Evolutionary conservation across 1,140 invertebrate genomes (phyloP).

Genomic region (Bactericera cockerelli): DNA sequence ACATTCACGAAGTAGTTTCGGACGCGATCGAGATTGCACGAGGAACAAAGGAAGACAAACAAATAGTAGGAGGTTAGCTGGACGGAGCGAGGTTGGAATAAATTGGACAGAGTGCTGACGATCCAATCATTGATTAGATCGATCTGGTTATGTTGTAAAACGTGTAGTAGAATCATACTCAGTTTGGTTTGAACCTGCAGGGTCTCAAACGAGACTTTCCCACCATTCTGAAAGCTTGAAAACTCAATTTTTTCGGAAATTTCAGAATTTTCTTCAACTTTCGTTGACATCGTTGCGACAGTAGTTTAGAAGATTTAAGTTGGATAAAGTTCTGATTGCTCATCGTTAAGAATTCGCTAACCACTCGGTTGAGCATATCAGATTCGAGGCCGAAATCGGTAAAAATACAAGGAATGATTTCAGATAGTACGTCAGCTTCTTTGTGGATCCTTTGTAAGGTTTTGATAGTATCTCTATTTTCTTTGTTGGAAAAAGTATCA

Average conservation of each 20-base stretch:
- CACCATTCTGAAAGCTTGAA: too few relatives aligned
- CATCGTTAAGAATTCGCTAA: not conserved
- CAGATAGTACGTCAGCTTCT: not conserved
- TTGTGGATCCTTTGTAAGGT: not conserved
- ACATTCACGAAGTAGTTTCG: not conserved
- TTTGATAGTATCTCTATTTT: too few relatives aligned
- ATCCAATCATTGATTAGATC: constrained; percentile 4
- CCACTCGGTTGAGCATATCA: constrained; percentile 1
- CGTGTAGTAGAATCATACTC: not conserved
- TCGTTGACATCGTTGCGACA: too few relatives aligned
- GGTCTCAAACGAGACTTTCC: too few relatives aligned
- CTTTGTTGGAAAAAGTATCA: too few relatives aligned
- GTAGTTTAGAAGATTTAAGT: too few relatives aligned
- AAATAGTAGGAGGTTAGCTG: not conserved
- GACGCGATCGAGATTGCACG: not conserved
- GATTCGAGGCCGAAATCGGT: not conserved
- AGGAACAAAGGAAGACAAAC: not conserved
- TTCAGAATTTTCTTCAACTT: too few relatives aligned
- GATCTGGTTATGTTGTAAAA: not conserved
- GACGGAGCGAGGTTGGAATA: not conserved
- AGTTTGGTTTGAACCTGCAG: not conserved
- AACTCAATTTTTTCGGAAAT: too few relatives aligned
- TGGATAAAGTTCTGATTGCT: not conserved
- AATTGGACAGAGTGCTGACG: not conserved
- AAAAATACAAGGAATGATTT: not conserved